Base-by-base conservation (phyloP, 1,140 invertebrate genomes). In the Agrypnia vestita region DNA sequence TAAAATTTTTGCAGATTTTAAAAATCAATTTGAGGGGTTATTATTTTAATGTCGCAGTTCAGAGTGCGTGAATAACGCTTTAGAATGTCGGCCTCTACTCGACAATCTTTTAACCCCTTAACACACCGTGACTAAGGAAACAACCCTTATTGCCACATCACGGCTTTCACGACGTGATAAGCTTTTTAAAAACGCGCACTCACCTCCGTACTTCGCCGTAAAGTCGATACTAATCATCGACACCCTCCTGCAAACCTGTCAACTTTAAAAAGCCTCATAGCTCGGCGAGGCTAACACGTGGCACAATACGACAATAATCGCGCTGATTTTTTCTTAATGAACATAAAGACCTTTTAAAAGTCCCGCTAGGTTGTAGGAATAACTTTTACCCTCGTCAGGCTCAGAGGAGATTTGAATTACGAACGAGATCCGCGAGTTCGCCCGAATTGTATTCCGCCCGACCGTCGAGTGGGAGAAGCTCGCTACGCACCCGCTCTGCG, bases 291-390 rank as follows among this genome's bases (percentile, higher is more conserved):
- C 56, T 3, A 56, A 67, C 75, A 77, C 61, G 75, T 77, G 75
- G 59, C 75, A 77, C 75, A 67, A 59, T 62, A 76, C 35, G 46
- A 61, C 55, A 46, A 77, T 77, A 64, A 77, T 77, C 75, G 61
- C n/a, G 56, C 56, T 64, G 67, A 67, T 64, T 59, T 77, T 77
- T 77, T 69, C 43, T 17, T 67, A 76, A 64, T 67, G 46, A 76
- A 77, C 75, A 67, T 59, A 67, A 43, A 46, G 61, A 64, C 61
- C 61, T 77, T 64, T 77, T 77, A 67, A 77, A 76, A 69, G 75
- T 59, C 35, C 59, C 19, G 21, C 35, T 62, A 74, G 71, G 53
- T 74, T 51, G 43, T 25, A 17, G 1, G 15, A 62, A 21, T 61
- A 76, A 76, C 15, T 72, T 71, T 21, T 0, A 71, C 67, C 67